phyloP scores from a whole-genome alignment of 2,888 invertebrate species.

The Polydrusus pterygomalis region DNA sequence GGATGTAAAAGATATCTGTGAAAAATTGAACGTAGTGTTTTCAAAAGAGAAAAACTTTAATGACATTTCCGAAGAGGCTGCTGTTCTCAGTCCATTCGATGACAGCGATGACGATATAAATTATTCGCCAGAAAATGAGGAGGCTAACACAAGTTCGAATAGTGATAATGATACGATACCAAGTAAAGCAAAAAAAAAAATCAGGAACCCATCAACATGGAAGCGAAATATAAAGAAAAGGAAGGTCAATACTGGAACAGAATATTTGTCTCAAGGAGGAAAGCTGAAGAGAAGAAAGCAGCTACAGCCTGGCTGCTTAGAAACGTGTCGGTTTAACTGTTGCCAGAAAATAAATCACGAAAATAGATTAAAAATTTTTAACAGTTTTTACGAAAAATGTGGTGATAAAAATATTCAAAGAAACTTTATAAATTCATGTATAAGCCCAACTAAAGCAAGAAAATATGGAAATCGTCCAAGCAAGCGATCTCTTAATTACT shows the following conservation, averaged over 20 bases:
- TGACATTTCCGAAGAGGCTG: background rate
- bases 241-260: background rate
- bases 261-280: background rate
- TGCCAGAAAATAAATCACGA: conserved; percentile 2
- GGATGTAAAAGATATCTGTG: background rate
- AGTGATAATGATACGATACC: background rate
- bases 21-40: background rate
- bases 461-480: background rate
- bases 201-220: background rate
- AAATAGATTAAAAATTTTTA: background rate
- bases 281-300: background rate
- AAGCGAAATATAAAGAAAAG: background rate
- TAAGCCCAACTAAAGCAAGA: background rate
- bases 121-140: conserved; percentile 2
- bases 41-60: background rate
- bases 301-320: background rate
- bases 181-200: background rate
- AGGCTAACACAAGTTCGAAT: background rate
- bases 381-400: background rate
- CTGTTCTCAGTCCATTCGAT: background rate
- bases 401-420: conserved; percentile 1
- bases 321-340: background rate
- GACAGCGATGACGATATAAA: conserved; percentile 9
- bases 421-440: background rate
- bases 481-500: background rate